Base-by-base conservation (phyloP, 2,113 vertebrate genomes). In the Pimephales promelas region DNA sequence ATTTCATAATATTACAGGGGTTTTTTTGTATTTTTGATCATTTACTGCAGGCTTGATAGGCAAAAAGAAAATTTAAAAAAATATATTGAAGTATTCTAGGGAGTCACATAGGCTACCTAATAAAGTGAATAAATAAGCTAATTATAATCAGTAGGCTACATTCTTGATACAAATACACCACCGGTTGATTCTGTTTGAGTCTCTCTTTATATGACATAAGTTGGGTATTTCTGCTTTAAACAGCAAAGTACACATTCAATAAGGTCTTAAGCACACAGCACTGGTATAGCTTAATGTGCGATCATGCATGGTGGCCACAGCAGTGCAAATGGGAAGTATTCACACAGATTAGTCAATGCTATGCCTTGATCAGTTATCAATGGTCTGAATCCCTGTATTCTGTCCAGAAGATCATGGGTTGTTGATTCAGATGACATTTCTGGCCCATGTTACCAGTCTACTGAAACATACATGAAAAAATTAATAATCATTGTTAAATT, bases 361-460 rank as follows among this genome's bases (percentile, higher is more conserved):
- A 36, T 43, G 82, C 28, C 86, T 56, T 84, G 82, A 68, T 84
- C 49, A 75, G 77, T 56, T 18, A 79, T 72, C 36, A 71, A 5
- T 88, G 80, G 84, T 89, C 89, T 86, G 89, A 77, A 73, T 83
- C 87, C 83, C 83, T 81, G 87, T 90, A 92, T 92, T 92, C 90
- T 84, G 82, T 76, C 88, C 87, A 86, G 87, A 87, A 91, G 91
- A 93, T 93, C 92, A 90, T 84, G 52, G 70, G 62, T 66, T 94
- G 92, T 92, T 94, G 90, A 91, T 91, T 91, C 93, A 94, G 92
- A 91, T 94, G 92, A 84, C 84, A 24, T 76, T 64, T 64, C 24
- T 45, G 31, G 76, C 81, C 87, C 87, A 83, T 89, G 87, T 90
- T 88, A 89, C 88, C 86, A 84, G n/a, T 1, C 0, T n/a, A n/a